Evolutionary conservation across 2,113 vertebrate genomes (phyloP), one percentile per base, ranked within the genome.

Genomic region (Pterocles gutturalis): DNA sequence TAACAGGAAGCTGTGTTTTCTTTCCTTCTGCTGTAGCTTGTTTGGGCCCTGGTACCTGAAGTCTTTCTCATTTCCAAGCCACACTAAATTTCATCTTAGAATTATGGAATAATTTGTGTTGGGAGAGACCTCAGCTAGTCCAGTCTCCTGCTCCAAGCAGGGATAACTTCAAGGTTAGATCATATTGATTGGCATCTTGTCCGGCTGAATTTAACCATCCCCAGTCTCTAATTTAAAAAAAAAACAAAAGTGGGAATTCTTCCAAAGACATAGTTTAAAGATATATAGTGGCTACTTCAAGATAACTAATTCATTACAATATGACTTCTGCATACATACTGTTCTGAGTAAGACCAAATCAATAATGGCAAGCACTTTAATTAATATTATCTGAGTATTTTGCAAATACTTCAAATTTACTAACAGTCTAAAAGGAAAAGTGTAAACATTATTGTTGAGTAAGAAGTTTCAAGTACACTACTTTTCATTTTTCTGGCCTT

Each of bases 171-270:
- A 70, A 36, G 8, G 28, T n/a, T 38, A n/a, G 19, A 36, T 55
- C 25, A 6, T 43, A 4, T 49, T 3, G 1, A 26, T 3, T 0
- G 0, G 7, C 4, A 29, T 41, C n/a, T 54, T 54, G 5, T 81
- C 22, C 18, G 46, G 17, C 11, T 3, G 1, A 84, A 45, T 79
- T 46, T 46, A 93, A 34, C n/a, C 12, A 66, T 46, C 43, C 87
- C 28, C 49, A 43, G 7, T 54, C 21, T 70, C 64, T 36, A n/a
- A 11, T 49, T 88, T 67, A 46, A 78, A 43, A 55, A 43, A 55
- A 60, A 89, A 93, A 20, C 5, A 22, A 17, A 86, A 73, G 19
- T 36, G 6, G 7, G 11, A 84, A 61, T 82, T 62, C 11, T 67
- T 92, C 53, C 55, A 65, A 77, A 78, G 48, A 9, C 21, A 43